These are phyloP conservation scores for Leptinotarsa rubiginosa DNA, from an alignment of 2,888 invertebrate species.

Conservation along the genomic window DNA sequence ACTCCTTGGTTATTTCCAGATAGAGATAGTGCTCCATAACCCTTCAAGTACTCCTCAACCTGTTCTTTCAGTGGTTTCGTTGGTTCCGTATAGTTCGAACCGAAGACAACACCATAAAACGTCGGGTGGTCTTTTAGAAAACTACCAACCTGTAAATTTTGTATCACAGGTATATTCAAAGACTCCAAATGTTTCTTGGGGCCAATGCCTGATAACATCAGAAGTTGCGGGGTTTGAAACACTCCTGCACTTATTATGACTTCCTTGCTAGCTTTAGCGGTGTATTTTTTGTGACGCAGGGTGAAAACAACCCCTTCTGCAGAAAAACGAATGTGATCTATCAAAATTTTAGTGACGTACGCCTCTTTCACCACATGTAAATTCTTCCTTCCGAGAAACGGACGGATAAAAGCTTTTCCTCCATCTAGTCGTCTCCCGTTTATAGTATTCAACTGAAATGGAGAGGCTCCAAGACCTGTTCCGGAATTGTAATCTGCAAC, in stretches of 20 bases:
- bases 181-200: constrained; percentile 72
- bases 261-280: constrained; percentile 75
- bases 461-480: constrained; percentile 71
- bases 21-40: constrained; percentile 63
- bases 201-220: constrained; percentile 86
- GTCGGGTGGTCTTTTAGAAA: constrained; percentile 83
- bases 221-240: constrained; percentile 83
- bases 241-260: constrained; percentile 82
- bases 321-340: constrained; percentile 69
- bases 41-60: constrained; percentile 65
- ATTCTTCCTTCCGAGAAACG: constrained; percentile 74
- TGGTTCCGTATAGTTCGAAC: constrained; percentile 71
- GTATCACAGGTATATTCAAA: constrained; percentile 71
- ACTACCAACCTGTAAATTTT: constrained; percentile 79
- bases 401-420: constrained; percentile 80
- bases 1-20: constrained; percentile 59
- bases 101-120: constrained; percentile 75
- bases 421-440: constrained; percentile 80
- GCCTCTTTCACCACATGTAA: constrained; percentile 77
- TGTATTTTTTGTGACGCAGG: constrained; percentile 69
- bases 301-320: constrained; percentile 77
- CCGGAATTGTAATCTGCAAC: constrained; percentile 44
- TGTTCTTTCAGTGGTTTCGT: constrained; percentile 60
- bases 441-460: constrained; percentile 75
- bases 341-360: constrained; percentile 72